Percentiles rank a stretch among this genome's conserved stretches.
These are phyloP conservation scores for Actinemys pallida DNA, from an alignment of 2,113 vertebrate genomes.

Conservation along the genomic window DNA sequence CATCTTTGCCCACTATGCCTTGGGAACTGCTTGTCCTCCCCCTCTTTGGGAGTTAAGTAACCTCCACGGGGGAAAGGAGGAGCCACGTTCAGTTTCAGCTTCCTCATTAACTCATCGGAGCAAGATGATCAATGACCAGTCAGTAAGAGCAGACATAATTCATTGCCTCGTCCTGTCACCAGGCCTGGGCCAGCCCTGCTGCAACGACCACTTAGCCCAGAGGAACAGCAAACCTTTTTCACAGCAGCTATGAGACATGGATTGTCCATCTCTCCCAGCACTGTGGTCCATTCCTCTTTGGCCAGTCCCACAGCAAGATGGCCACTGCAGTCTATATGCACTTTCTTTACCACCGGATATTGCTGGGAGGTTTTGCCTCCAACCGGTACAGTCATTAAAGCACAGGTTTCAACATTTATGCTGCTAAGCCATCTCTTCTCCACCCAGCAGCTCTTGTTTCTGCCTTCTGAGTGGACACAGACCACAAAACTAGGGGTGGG, in stretches of 20 bases:
- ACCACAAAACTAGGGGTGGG: neutral
- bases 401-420: neutral
- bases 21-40: constrained; percentile 48
- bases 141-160: neutral
- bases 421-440: neutral
- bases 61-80: constrained; percentile 43
- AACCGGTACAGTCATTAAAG: neutral
- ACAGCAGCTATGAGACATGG: neutral
- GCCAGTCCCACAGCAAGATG: neutral
- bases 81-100: neutral
- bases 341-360: neutral
- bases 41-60: constrained; percentile 53
- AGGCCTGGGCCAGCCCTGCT: neutral
- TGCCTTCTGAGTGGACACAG: neutral
- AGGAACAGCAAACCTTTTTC: neutral
- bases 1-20: constrained; percentile 19
- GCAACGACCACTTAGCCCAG: neutral
- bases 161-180: neutral
- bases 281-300: neutral
- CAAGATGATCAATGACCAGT: neutral
- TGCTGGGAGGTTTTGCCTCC: neutral
- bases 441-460: neutral
- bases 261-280: neutral
- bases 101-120: neutral
- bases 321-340: neutral